phyloP scores from a whole-genome alignment of 2,797 vertebrate species.

The Amphiprion clarkii region DNA sequence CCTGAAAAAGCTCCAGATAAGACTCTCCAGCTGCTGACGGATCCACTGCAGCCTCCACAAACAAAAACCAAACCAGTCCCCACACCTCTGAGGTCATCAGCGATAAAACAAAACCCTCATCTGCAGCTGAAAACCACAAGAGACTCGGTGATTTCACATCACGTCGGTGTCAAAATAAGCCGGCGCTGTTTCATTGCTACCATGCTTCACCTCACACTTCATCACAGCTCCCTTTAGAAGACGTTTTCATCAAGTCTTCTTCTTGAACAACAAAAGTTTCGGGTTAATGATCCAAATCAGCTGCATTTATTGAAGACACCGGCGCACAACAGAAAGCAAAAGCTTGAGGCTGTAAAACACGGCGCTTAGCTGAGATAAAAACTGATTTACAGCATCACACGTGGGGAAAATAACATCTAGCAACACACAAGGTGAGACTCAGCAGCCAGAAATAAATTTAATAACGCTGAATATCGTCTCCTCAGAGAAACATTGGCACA shows the following conservation, averaged over 20 bases:
- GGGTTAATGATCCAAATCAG: slow-evolving; percentile 29
- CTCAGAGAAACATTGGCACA: slow-evolving; percentile 32
- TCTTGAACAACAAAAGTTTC: slow-evolving; percentile 6
- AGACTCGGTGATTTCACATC: neutral
- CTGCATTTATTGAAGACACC: slow-evolving; percentile 10
- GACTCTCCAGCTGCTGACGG: slow-evolving; percentile 6
- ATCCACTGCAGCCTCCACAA: slow-evolving; percentile 12
- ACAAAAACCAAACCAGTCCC: slow-evolving; percentile 1
- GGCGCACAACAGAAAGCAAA: neutral
- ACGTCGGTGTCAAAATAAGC: neutral
- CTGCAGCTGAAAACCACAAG: slow-evolving; percentile 8
- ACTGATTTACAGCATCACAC: neutral
- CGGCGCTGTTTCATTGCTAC: neutral
- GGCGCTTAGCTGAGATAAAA: neutral
- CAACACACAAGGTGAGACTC: neutral
- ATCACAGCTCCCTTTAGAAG: slow-evolving; percentile 4
- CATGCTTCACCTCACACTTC: neutral
- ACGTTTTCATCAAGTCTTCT: neutral
- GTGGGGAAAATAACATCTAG: neutral
- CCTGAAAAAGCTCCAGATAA: slow-evolving; percentile 35
- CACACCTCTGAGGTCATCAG: slow-evolving; percentile 7
- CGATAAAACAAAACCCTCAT: slow-evolving; percentile 21
- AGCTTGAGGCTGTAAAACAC: neutral
- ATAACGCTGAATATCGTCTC: neutral
- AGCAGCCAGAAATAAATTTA: slow-evolving; percentile 18